Percentiles rank a stretch among this genome's conserved stretches.
Evolutionary conservation across 2,888 invertebrate species (phyloP).

Genomic region (Philaethria dido): DNA sequence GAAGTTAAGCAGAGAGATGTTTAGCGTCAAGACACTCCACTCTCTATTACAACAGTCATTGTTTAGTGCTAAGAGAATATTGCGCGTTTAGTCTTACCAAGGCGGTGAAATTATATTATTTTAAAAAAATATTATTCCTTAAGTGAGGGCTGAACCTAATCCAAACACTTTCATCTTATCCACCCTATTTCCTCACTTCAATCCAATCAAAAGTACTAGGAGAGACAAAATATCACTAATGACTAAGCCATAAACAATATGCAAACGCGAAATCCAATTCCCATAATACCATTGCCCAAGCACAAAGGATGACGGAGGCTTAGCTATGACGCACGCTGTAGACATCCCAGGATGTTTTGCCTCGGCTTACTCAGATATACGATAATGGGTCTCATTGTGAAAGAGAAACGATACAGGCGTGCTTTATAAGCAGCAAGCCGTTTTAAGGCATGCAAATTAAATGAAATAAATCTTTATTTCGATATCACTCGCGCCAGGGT

Average conservation of each 20-base stretch:
- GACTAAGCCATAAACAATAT: background rate
- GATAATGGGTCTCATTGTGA: slow-evolving; percentile 30
- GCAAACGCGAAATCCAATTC: slow-evolving; percentile 27
- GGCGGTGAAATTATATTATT: too few species aligned
- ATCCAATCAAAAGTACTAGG: background rate
- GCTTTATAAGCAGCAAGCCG: slow-evolving; percentile 1
- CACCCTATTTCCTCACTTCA: background rate
- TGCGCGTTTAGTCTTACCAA: too few species aligned
- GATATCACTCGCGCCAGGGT: background rate
- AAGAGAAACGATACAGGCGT: slow-evolving; percentile 24
- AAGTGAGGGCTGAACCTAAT: too few species aligned
- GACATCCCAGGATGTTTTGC: slow-evolving; percentile 48
- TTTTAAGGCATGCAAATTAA: slow-evolving; percentile 19
- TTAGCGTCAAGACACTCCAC: too few species aligned
- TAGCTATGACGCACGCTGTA: slow-evolving; percentile 45
- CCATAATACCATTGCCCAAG: slow-evolving; percentile 36
- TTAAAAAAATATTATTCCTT: too few species aligned
- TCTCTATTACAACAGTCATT: too few species aligned
- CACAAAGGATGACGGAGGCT: slow-evolving; percentile 50
- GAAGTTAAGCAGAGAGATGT: too few species aligned
- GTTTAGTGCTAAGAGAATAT: too few species aligned
- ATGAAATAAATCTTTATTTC: slow-evolving; percentile 19
- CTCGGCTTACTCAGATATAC: slow-evolving; percentile 49
- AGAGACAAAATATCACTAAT: background rate
- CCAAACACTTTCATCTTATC: too few species aligned